A percentile compares a stretch with the other conserved stretches of the same genome.
phyloP scores from a whole-genome alignment of 2,797 vertebrate genomes.

The Thaleichthys pacificus region DNA sequence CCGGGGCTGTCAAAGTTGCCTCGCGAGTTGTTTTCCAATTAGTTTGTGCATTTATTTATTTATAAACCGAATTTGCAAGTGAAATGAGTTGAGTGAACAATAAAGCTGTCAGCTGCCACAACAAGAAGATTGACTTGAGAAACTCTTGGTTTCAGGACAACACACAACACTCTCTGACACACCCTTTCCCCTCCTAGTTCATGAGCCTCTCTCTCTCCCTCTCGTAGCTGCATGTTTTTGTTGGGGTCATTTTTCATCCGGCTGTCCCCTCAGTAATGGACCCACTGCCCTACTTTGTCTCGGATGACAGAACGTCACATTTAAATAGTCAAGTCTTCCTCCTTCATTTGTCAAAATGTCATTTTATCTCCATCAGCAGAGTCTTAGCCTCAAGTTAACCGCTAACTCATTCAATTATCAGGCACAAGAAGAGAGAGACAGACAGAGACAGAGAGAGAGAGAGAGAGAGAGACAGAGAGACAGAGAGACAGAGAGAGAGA shows the following conservation, averaged over 20 bases:
- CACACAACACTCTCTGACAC: not conserved
- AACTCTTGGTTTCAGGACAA: not conserved
- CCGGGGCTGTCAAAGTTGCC: slow-evolving; percentile 32
- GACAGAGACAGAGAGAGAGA: slow-evolving; percentile 29
- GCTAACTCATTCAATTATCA: slow-evolving; percentile 45
- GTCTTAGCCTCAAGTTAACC: slow-evolving; percentile 41
- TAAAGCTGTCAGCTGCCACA: slow-evolving; percentile 27
- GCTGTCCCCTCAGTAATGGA: slow-evolving; percentile 4
- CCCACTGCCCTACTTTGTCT: slow-evolving; percentile 44
- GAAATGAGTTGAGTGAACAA: slow-evolving; percentile 39
- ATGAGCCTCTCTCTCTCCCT: not conserved
- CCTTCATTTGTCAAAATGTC: slow-evolving; percentile 55
- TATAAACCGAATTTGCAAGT: slow-evolving; percentile 49
- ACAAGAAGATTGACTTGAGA: slow-evolving; percentile 34
- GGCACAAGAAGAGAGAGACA: slow-evolving; percentile 37
- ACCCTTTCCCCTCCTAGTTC: not conserved
- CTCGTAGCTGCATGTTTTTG: not conserved
- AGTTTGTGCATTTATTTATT: slow-evolving; percentile 48
- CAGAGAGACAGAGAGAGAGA: too few relatives aligned
- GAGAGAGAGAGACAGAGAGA: too few relatives aligned
- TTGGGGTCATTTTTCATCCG: not conserved
- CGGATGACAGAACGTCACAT: slow-evolving; percentile 45
- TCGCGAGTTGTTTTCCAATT: slow-evolving; percentile 54
- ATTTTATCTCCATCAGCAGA: slow-evolving; percentile 45
- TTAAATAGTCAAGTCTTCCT: slow-evolving; percentile 62